Evolutionary conservation across 2,113 vertebrate species (phyloP).

Genomic region (Solenodon paradoxus): DNA sequence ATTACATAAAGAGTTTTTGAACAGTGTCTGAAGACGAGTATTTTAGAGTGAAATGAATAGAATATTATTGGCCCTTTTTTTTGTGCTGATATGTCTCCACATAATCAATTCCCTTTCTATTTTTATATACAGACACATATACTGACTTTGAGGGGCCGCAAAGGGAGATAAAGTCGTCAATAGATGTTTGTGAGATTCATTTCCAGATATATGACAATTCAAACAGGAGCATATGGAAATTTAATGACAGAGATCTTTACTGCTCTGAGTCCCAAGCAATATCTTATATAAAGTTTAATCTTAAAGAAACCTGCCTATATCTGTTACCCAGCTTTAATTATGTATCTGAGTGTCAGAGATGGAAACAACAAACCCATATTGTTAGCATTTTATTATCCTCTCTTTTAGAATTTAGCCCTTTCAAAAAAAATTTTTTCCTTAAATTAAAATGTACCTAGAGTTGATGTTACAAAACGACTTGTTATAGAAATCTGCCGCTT

Average conservation of each 20-base stretch:
- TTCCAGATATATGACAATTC: not conserved
- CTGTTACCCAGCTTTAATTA: not conserved
- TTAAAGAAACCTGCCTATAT: not conserved
- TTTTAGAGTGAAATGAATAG: not conserved
- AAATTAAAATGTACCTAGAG: not conserved
- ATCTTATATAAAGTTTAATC: not conserved
- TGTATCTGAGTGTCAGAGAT: not conserved
- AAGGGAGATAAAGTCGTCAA: not conserved
- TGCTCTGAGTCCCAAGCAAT: not conserved
- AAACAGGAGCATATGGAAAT: not conserved
- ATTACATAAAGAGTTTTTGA: not conserved
- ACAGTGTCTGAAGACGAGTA: not conserved
- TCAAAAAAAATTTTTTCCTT: not conserved
- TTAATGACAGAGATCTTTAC: not conserved
- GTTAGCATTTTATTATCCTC: not conserved
- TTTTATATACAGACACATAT: not conserved
- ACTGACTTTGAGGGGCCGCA: not conserved
- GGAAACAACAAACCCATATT: not conserved
- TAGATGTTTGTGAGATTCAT: not conserved
- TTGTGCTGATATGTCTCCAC: not conserved
- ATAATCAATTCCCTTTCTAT: not conserved
- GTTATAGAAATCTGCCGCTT: not conserved
- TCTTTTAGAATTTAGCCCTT: not conserved
- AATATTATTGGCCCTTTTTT: not conserved
- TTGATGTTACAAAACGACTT: not conserved